Evolutionary conservation across 2,113 vertebrate genomes (phyloP), one percentile per base, ranked within the genome.

Genomic region (Lagopus leucura): DNA sequence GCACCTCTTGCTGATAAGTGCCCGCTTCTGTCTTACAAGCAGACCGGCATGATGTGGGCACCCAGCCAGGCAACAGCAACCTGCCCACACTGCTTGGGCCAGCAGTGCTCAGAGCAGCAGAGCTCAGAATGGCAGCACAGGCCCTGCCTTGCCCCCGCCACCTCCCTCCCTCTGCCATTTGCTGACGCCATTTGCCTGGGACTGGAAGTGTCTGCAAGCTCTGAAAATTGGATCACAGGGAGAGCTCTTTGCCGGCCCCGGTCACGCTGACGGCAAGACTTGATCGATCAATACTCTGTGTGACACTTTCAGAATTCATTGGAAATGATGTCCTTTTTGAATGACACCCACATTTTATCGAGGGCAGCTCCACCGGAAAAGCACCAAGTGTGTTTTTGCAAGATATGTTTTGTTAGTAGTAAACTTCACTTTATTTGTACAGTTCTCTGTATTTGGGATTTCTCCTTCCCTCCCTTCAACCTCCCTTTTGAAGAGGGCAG

Each of bases 181-280:
- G 89, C 97, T 97, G 97, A 97, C 93, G 96, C 97, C 97, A 90
- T 97, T 97, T 97, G 97, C 97, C 97, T 95, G 96, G 97, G 91
- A 98, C 83, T 94, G 91, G 98, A 98, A 97, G 98, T 98, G 98
- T 98, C 98, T 98, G 97, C 95, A 96, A 98, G 97, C 98, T 98
- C 98, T 98, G 98, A 98, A 98, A 99, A 99, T 98, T 98, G 98
- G 98, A 99, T 99, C 98, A 98, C 97, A 98, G 98, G 98, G 98
- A 98, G 96, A 97, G 98, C 97, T 98, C 98, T 98, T 97, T 97
- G 94, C 98, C 82, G 94, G 98, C 97, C 98, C 96, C 65, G 95
- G 98, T 97, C 97, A 97, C 90, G 96, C 98, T 98, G 98, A 98
- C 82, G 96, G 98, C 98, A 98, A 98, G 98, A 97, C 98, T 98